Evolutionary conservation across 2,113 vertebrate genomes (phyloP), one percentile per base, ranked within the genome.

Genomic region (Cinclus cinclus): DNA sequence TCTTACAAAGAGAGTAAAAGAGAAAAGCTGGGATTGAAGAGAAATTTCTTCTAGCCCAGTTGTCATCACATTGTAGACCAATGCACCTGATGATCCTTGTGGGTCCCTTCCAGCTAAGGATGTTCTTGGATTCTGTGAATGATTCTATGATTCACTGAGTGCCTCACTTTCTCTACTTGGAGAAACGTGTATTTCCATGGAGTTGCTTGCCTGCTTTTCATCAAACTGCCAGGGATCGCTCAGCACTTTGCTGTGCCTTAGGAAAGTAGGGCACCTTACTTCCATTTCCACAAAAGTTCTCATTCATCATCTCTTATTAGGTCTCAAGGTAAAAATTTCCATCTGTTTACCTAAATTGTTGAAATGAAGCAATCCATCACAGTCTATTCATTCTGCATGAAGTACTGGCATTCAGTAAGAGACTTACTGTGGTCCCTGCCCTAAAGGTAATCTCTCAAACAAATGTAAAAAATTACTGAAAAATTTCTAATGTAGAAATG

Each of bases 301-400:
- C 93, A 95, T 84, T 91, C 63, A 76, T 95, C 67, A 85, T 80
- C 35, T 87, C 35, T 79, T 94, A 83, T 65, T 95, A 92, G 83
- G 60, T 80, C 67, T 88, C 75, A 52, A 79, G 65, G 78, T 90
- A 87, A 79, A 89, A 94, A 76, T 59, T 20, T 53, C 53, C 62
- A 75, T 73, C 75, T 73, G 35, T 91, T 94, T 89, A 76, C 74
- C 85, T 94, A 31, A 39, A 4, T 53, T 85, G 74, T 39, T 87
- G 78, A 89, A 95, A 84, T 4, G 31, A 83, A 95, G 59, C 46
- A 91, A 96, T 85, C 55, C 39, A 96, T 93, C 59, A 89, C 35
- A 73, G 50, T 41, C 28, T 69, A 62, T 60, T 95, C 41, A 71
- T 79, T 78, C 83, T 87, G 30, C 77, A 63, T 70, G 56, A 87